These are phyloP conservation scores for Macaria notata DNA, from an alignment of 2,888 invertebrate species.

Conservation along the genomic window DNA sequence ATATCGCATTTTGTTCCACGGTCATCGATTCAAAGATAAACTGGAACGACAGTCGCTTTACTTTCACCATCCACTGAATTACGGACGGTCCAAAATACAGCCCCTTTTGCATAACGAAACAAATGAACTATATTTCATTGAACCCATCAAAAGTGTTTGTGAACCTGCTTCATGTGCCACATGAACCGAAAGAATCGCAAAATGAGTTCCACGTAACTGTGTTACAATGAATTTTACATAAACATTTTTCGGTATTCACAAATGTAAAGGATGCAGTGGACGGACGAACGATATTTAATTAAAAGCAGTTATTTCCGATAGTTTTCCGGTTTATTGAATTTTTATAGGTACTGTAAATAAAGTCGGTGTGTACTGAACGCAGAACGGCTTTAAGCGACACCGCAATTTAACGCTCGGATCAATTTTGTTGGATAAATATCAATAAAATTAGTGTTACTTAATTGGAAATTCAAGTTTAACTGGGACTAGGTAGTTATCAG, in stretches of 20 bases:
- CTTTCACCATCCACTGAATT: too few relatives aligned
- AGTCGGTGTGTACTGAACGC: conserved; percentile 53
- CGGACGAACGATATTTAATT: conserved; percentile 60
- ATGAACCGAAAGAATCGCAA: conserved; percentile 12
- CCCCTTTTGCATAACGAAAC: too few relatives aligned
- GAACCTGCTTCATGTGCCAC: conserved; percentile 3
- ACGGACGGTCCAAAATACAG: too few relatives aligned
- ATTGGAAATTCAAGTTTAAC: conserved; percentile 26
- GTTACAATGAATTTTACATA: conserved; percentile 12
- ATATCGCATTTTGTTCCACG: too few relatives aligned
- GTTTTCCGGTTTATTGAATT: conserved; percentile 72
- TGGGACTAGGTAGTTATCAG: too few relatives aligned
- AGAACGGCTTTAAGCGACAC: conserved; percentile 36
- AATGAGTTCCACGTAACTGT: conserved; percentile 7
- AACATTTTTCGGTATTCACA: conserved; percentile 17
- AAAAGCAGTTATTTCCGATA: conserved; percentile 68
- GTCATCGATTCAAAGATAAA: too few relatives aligned
- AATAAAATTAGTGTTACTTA: conserved; percentile 38
- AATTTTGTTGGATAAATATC: conserved; percentile 40
- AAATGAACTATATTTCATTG: too few relatives aligned
- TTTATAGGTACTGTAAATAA: conserved; percentile 71
- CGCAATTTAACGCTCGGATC: conserved; percentile 37
- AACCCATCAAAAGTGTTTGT: conserved; percentile 1
- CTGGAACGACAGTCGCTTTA: too few relatives aligned
- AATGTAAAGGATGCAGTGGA: conserved; percentile 22